A percentile compares a stretch with the other conserved stretches of the same genome.
Evolutionary conservation across 2,888 invertebrate species (phyloP).

Genomic region (Sinohyriopsis cumingii): DNA sequence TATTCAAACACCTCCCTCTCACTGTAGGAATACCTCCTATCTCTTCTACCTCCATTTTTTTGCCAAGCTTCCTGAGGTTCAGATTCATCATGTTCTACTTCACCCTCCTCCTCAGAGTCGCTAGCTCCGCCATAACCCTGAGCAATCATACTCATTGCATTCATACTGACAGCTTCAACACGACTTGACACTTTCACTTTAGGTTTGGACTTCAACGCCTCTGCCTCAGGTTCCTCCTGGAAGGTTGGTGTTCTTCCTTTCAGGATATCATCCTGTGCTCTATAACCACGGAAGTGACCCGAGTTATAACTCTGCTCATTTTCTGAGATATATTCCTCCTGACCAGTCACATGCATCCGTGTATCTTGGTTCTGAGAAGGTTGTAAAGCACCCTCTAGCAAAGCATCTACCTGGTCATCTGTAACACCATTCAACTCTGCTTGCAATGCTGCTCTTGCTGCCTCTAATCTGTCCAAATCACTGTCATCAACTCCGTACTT

Average conservation of each 20-base stretch:
- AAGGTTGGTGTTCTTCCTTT: slow-evolving; percentile 3
- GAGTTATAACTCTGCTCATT: too few species aligned
- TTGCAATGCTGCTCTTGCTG: slow-evolving; percentile 67
- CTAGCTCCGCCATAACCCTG: slow-evolving; percentile 54
- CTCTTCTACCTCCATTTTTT: slow-evolving; percentile 4
- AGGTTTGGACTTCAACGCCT: slow-evolving; percentile 13
- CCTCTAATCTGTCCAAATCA: slow-evolving; percentile 69
- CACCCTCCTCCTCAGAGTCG: slow-evolving; percentile 70
- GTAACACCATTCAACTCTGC: slow-evolving; percentile 64
- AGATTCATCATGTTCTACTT: slow-evolving; percentile 53
- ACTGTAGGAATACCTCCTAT: background rate
- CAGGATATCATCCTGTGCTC: background rate
- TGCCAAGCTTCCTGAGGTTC: slow-evolving; percentile 11
- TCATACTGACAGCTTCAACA: slow-evolving; percentile 18
- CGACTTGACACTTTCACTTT: slow-evolving; percentile 4
- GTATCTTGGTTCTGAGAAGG: too few species aligned
- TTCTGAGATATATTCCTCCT: too few species aligned
- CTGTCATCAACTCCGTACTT: slow-evolving; percentile 44
- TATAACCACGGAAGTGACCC: background rate
- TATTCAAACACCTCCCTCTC: too few species aligned
- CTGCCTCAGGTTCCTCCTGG: slow-evolving; percentile 6
- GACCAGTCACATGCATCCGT: too few species aligned
- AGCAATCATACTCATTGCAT: slow-evolving; percentile 62
- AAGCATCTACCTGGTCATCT: slow-evolving; percentile 28
- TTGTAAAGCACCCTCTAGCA: slow-evolving; percentile 15